Evolutionary conservation across 2,888 invertebrate species (phyloP).

Genomic region (Pollenia labialis): DNA sequence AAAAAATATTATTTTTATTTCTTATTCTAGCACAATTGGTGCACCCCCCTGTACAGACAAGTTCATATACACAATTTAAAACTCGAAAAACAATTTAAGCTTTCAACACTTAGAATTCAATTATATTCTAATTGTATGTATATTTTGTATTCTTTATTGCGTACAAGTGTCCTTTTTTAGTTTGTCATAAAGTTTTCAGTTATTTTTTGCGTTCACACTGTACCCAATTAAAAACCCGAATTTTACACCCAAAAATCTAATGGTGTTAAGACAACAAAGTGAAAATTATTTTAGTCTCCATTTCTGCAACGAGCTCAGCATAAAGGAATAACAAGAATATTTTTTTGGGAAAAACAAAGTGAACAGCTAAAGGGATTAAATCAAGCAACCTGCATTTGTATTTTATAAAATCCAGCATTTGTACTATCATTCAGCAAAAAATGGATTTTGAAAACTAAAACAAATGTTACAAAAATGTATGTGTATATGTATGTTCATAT

Average conservation of each 20-base stretch:
- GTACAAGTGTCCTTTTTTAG: background rate
- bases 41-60: too few species aligned
- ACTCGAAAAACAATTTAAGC: constrained; percentile 11
- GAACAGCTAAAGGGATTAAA: constrained; percentile 52
- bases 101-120: constrained; percentile 32
- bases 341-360: constrained; percentile 3
- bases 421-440: constrained; percentile 14
- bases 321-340: constrained; percentile 15
- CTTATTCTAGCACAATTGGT: too few species aligned
- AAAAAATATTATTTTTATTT: too few species aligned
- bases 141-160: background rate
- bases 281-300: constrained; percentile 3
- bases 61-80: background rate
- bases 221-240: constrained; percentile 55
- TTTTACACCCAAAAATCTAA: constrained; percentile 43
- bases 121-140: constrained; percentile 26
- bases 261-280: constrained; percentile 51
- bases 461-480: background rate
- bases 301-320: constrained; percentile 20
- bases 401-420: constrained; percentile 1
- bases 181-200: constrained; percentile 8
- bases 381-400: constrained; percentile 47
- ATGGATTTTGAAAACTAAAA: constrained; percentile 1
- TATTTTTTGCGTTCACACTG: constrained; percentile 24
- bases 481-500: too few species aligned